A percentile compares a stretch with the other conserved stretches of the same genome.
These are phyloP conservation scores for Chloroceryle amazona DNA, from an alignment of 2,797 vertebrate species.

Conservation along the genomic window DNA sequence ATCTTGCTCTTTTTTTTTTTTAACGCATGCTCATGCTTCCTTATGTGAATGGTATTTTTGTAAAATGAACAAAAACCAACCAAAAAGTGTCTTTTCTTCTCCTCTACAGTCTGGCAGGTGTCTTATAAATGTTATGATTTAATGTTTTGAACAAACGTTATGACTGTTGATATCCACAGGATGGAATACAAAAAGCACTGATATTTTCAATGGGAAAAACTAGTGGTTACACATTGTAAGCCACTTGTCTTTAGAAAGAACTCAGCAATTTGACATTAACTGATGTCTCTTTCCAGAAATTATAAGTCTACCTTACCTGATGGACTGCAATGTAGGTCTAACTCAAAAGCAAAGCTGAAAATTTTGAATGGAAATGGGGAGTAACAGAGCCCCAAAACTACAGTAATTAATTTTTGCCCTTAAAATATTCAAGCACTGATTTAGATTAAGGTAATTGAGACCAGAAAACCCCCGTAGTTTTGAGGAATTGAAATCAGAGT, in stretches of 20 bases:
- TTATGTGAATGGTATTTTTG: not conserved
- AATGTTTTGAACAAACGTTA: conserved; percentile 30
- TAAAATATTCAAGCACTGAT: conserved; percentile 36
- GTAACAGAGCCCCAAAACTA: conserved; percentile 44
- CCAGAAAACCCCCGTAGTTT: conserved; percentile 20
- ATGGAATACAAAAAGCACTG: conserved; percentile 39
- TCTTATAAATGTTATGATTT: conserved; percentile 8
- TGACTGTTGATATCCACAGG: conserved; percentile 8
- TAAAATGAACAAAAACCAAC: conserved; percentile 2
- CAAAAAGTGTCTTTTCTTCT: not conserved
- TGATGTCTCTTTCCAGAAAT: conserved; percentile 30
- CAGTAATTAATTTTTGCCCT: conserved; percentile 37
- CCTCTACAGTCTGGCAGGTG: not conserved
- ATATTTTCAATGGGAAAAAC: conserved; percentile 22
- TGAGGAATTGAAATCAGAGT: conserved; percentile 55
- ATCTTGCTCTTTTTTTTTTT: not conserved
- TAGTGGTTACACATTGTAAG: conserved; percentile 41
- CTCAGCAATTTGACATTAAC: conserved; percentile 12
- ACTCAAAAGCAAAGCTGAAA: conserved; percentile 40
- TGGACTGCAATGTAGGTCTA: conserved; percentile 33
- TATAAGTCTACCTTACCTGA: conserved; percentile 41
- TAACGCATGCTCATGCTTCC: conserved; percentile 61
- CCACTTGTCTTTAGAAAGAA: conserved; percentile 51
- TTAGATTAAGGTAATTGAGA: conserved; percentile 25
- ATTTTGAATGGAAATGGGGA: conserved; percentile 32